phyloP scores from a whole-genome alignment of 2,888 invertebrate genomes.

The Pterobdella sp. region DNA sequence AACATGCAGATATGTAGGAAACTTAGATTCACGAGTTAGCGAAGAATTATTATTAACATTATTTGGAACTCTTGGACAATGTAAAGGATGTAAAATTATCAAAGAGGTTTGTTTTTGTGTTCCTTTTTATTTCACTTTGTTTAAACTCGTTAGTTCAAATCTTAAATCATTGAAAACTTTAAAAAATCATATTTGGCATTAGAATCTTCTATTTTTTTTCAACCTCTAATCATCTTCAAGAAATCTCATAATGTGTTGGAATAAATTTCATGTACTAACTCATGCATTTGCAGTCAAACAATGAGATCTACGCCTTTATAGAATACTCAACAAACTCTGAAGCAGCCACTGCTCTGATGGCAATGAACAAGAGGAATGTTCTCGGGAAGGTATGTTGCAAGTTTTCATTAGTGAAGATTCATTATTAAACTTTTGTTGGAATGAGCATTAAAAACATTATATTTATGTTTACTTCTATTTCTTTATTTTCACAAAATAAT shows the following conservation, averaged over 20 bases:
- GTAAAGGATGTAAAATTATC: conserved; percentile 97
- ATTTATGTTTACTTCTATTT: not conserved
- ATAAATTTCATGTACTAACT: too few species aligned
- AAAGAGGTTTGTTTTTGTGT: conserved; percentile 75
- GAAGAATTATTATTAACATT: conserved; percentile 88
- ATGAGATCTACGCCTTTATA: conserved; percentile 97
- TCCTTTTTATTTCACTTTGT: too few species aligned
- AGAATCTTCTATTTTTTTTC: too few species aligned
- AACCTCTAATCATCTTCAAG: too few species aligned
- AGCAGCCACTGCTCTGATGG: conserved; percentile 91
- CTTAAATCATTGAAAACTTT: too few species aligned
- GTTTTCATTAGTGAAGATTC: not conserved
- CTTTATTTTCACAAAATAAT: not conserved
- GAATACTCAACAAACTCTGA: conserved; percentile 92
- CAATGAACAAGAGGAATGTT: conserved; percentile 96
- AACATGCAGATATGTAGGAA: conserved; percentile 76
- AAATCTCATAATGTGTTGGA: too few species aligned
- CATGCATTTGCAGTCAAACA: too few species aligned
- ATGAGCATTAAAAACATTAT: not conserved
- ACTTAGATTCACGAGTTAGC: conserved; percentile 84
- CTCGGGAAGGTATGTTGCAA: conserved; percentile 62
- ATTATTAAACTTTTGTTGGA: not conserved
- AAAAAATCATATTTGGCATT: too few species aligned
- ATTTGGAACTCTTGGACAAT: conserved; percentile 92
- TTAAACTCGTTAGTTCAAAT: too few species aligned